Evolutionary conservation across 2,797 vertebrate genomes (phyloP).

Genomic region (Sphenopsis melanotis): DNA sequence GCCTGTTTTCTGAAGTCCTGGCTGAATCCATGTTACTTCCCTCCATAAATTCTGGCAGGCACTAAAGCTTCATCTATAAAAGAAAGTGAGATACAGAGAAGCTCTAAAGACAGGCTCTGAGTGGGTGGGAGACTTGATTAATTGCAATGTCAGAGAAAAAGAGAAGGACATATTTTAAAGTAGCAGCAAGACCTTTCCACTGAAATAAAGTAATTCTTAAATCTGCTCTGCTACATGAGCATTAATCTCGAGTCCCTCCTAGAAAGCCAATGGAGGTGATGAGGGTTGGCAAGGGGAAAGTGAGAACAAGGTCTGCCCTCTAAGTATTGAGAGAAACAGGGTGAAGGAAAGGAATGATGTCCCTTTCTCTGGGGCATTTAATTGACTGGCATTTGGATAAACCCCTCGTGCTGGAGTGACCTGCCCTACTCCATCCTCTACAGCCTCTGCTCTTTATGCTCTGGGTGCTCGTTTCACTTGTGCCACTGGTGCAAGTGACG

Average conservation of each 20-base stretch:
- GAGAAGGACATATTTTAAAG: slow-evolving; percentile 63
- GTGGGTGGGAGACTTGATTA: slow-evolving; percentile 53
- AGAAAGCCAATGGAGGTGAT: slow-evolving; percentile 52
- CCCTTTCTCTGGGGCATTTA: not conserved
- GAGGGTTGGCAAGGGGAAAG: not conserved
- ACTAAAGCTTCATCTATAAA: slow-evolving; percentile 33
- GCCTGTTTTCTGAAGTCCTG: slow-evolving; percentile 6
- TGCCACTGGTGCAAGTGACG: not conserved
- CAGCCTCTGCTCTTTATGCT: not conserved
- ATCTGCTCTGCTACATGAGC: slow-evolving; percentile 2
- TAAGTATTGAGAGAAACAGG: not conserved
- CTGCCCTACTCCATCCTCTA: not conserved
- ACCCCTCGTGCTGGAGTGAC: not conserved
- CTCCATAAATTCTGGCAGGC: slow-evolving; percentile 47
- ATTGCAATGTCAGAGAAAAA: slow-evolving; percentile 53
- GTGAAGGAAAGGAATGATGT: not conserved
- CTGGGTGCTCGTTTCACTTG: rapidly evolving
- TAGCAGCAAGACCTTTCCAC: slow-evolving; percentile 50
- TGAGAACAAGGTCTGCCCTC: not conserved
- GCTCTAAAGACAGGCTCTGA: slow-evolving; percentile 45
- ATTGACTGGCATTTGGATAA: not conserved
- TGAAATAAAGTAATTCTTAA: slow-evolving; percentile 63
- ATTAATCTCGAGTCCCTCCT: slow-evolving; percentile 39
- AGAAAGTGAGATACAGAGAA: slow-evolving; percentile 28
- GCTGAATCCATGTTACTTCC: not conserved